Base-by-base conservation (phyloP, 2,797 vertebrate genomes). In the Acrossocheilus wenchowensis region DNA sequence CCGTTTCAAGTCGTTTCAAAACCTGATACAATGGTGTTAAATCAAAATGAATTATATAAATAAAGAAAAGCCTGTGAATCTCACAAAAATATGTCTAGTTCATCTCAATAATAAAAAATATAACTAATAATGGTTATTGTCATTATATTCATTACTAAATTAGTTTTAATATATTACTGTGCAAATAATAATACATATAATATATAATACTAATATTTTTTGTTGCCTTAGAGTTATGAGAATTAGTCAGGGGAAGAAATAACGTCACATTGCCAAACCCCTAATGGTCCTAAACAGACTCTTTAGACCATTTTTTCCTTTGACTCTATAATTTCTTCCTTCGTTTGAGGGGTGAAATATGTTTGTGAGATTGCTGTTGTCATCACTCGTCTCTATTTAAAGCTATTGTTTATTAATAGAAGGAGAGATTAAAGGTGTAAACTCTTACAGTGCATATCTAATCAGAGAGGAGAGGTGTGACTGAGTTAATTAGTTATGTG, bases 361-460 rank as follows among this genome's bases (percentile, higher is more conserved):
- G 30, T 78, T 14, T 14, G 50, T 54, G 50, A 12, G 45, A 34
- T 64, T n/a, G 5, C 36, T 30, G 72, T 45, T 34, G 15, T 36
- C 19, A 21, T 23, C 45, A 9, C 43, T 75, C 52, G 6, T 12
- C 52, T 78, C 75, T 78, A 41, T 60, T 41, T 41, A n/a, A 78
- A 23, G 75, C 52, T n/a, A 6, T 19, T 45, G 41, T n/a, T n/a
- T 78, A 57, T 78, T 78, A 78, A 57, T 84, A 82, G 77, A 21
- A 64, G 78, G 81, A 34, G 60, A 50, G 69, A 43, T 66, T 52
- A 81, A 21, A 74, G 81, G 77, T 87, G 86, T 75, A 79, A 87
- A 79, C 66, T 79, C 69, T 43, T 81, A 81, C 39, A 66, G 62
- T 48, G 73, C 36, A 84, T 78, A 50, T 75, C n/a, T 48, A 30